Conservation (phyloP, 2,113 vertebrate genomes). For the Noturus placidus region DNA sequence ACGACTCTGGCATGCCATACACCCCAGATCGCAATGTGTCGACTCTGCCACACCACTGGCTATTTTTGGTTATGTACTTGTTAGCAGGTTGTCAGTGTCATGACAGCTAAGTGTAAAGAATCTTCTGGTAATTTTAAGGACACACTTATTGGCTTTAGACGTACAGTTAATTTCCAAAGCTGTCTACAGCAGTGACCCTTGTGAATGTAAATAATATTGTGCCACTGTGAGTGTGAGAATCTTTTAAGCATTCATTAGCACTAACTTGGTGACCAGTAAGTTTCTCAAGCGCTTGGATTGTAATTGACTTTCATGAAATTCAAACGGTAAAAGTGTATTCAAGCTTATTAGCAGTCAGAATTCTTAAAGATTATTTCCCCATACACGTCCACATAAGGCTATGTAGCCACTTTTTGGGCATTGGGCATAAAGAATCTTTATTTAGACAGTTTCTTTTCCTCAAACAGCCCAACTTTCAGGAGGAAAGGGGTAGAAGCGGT, state of each 20-base stretch:
- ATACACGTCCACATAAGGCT: not conserved
- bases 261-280: not conserved
- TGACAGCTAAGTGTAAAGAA: constrained; percentile 34
- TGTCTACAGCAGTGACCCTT: constrained; percentile 38
- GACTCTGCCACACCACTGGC: constrained; percentile 36
- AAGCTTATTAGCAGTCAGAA: not conserved
- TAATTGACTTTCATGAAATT: not conserved
- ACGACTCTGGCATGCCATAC: constrained; percentile 33
- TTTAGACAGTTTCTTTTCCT: constrained; percentile 53
- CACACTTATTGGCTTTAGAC: constrained; percentile 31
- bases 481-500: constrained; percentile 20
- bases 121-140: constrained; percentile 38
- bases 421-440: constrained; percentile 46
- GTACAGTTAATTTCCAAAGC: constrained; percentile 34
- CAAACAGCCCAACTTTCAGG: constrained; percentile 24
- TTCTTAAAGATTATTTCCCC: not conserved
- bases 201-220: constrained; percentile 4
- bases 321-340: too few species aligned
- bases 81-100: constrained; percentile 55
- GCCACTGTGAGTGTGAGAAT: not conserved
- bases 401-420: constrained; percentile 17
- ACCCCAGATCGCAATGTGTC: constrained; percentile 38
- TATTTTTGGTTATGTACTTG: constrained; percentile 57
- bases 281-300: not conserved
- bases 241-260: not conserved